phyloP scores from a whole-genome alignment of 1,140 invertebrate species.

The silkworm (Bombyx mori) region ASM3026992v2 NC_085108.1:6650001-6650500 shows the following conservation, averaged over 20 bases:
- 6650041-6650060: no score
- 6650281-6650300: slow-evolving; percentile 39
- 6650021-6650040: neutral
- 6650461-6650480: no score
- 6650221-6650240: slow-evolving; percentile 6
- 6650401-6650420: no score
- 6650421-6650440: no score
- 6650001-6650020: slow-evolving; percentile 15
- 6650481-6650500: no score
- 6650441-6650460: no score
- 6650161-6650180: slow-evolving; percentile 6
- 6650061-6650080: no score
- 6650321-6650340: slow-evolving; percentile 28
- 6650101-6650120: neutral
- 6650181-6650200: neutral
- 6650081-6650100: no score
- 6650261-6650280: slow-evolving; percentile 8
- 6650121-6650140: slow-evolving; percentile 13
- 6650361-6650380: no score
- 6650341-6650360: slow-evolving; percentile 30
- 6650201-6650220: slow-evolving; percentile 9
- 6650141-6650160: slow-evolving; percentile 10
- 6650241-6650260: neutral
- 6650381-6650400: no score
- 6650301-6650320: slow-evolving; percentile 33